Evolutionary conservation across 2,888 invertebrate species (phyloP).

Genomic region (Diaperis boleti): DNA sequence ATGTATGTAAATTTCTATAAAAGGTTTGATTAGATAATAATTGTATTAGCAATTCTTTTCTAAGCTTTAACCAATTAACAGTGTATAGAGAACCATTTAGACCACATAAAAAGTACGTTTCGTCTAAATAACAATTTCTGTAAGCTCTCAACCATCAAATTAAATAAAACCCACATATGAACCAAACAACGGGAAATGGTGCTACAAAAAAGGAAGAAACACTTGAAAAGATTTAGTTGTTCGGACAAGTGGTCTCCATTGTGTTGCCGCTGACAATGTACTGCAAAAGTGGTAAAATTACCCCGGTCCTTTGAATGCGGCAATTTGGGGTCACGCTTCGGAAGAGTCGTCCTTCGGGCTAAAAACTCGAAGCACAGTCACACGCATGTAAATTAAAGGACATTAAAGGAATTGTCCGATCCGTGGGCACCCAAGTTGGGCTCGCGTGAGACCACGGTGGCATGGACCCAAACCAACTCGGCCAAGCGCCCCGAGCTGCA

Average conservation of each 20-base stretch:
- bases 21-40: too few species aligned
- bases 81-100: too few species aligned
- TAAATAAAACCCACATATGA: too few species aligned
- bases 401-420: conserved; percentile 56
- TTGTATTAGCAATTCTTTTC: too few species aligned
- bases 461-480: conserved; percentile 31
- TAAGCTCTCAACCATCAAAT: too few species aligned
- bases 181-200: too few species aligned
- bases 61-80: too few species aligned
- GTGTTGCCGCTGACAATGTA: neutral
- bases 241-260: neutral
- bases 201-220: neutral
- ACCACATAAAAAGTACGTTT: too few species aligned
- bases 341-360: neutral
- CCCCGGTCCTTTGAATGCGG: neutral
- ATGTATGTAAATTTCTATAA: too few species aligned
- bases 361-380: conserved; percentile 48
- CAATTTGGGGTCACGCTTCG: conserved; percentile 21
- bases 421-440: conserved; percentile 51
- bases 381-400: conserved; percentile 50
- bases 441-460: conserved; percentile 45
- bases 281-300: neutral
- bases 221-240: neutral
- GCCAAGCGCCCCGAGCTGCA: conserved; percentile 52
- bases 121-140: too few species aligned